Evolutionary conservation across 2,888 invertebrate genomes (phyloP), one percentile per base, ranked within the genome.

Genomic region (Hemicrepidius hirtus): DNA sequence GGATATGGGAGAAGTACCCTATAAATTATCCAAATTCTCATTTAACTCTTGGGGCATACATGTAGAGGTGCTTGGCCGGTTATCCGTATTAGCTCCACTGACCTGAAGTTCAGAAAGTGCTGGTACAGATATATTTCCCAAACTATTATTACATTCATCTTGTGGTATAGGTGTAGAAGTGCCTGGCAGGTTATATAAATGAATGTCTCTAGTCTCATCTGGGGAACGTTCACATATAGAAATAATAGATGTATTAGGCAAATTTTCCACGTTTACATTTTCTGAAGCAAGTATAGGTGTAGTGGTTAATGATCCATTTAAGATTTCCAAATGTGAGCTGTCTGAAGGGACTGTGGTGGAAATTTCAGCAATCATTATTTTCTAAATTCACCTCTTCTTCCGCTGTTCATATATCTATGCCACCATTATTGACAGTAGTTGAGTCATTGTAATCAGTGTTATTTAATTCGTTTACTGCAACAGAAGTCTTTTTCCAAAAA

Each of bases 161-260:
- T 35, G 35, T 35, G 35, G 35, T 35, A 35, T 35, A 35, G 35
- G 35, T 35, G 35, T 35, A 35, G 35, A 35, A 35, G 35, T 35
- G 10, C 35, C 35, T 35, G 35, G 35, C 35, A 35, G 35, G 35
- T 35, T 35, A 35, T 35, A 5, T 7, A 35, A 35, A 35, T 35
- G 35, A 35, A 35, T 35, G 35, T 35, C 35, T 35, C 35, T 35
- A 35, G 5, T 35, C 35, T 35, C 35, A 35, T 35, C 35, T 35
- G 35, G 35, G 35, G 35, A 35, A 35, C 5, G 35, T 35, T 35
- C 35, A 35, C 10, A 10, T 35, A 35, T 35, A 10, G 35, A 35
- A 35, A 35, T 35, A 35, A 35, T 35, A 35, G 35, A 35, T 35
- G 35, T 35, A 35, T 35, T 10, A 35, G 35, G n/a, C n/a, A n/a